Conservation (phyloP, 2,113 vertebrate species). For the Marmota monax region DNA sequence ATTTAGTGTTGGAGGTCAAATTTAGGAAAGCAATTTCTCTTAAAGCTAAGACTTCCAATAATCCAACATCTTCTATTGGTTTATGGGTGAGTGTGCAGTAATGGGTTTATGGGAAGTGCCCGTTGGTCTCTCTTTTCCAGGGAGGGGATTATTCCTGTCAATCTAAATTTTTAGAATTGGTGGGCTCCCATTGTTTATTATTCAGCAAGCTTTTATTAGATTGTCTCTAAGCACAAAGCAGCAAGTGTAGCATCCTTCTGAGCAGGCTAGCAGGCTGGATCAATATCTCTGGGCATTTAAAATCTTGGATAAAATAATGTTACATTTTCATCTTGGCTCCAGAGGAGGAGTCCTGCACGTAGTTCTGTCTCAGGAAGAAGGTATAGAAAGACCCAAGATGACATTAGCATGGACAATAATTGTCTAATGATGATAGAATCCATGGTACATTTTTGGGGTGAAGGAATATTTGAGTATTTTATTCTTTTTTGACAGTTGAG, state of each 20-base stretch:
- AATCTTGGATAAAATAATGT: slow-evolving; percentile 87
- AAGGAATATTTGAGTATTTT: slow-evolving; percentile 35
- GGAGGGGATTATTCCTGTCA: slow-evolving; percentile 86
- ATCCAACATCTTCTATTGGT: slow-evolving; percentile 87
- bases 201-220: slow-evolving; percentile 90
- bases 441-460: slow-evolving; percentile 10
- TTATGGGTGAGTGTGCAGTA: slow-evolving; percentile 88
- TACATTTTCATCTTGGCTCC: slow-evolving; percentile 81
- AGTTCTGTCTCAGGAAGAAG: slow-evolving; percentile 70
- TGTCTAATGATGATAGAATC: neutral
- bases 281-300: slow-evolving; percentile 88
- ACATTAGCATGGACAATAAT: slow-evolving; percentile 63
- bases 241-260: slow-evolving; percentile 83
- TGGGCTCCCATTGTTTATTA: slow-evolving; percentile 87
- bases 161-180: slow-evolving; percentile 88
- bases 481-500: slow-evolving; percentile 45
- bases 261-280: slow-evolving; percentile 83
- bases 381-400: neutral
- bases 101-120: slow-evolving; percentile 87
- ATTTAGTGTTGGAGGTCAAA: slow-evolving; percentile 94
- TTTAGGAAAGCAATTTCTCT: slow-evolving; percentile 93
- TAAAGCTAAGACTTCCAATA: slow-evolving; percentile 91
- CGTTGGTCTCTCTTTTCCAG: slow-evolving; percentile 81
- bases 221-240: slow-evolving; percentile 86
- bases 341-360: slow-evolving; percentile 18